Base-by-base conservation (phyloP, 2,113 vertebrate species). In the Cyanocitta stelleri region DNA sequence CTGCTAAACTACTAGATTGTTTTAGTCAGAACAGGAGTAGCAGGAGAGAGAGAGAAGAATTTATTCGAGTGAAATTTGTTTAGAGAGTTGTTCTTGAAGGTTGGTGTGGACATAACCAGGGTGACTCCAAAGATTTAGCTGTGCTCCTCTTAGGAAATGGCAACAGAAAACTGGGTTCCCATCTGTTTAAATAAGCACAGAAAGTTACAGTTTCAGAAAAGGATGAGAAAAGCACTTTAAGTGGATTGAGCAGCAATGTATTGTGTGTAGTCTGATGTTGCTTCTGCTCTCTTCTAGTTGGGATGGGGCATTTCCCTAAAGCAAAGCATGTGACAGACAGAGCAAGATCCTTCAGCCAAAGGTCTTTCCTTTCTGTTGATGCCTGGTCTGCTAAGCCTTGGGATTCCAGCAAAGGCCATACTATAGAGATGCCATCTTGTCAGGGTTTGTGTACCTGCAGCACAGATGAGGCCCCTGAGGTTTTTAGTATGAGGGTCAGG, bases 21-120 rank as follows among this genome's bases (percentile, higher is more conserved):
- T 83, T 58, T 78, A 46, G 44, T 93, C 18, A 66, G 17, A 77
- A 33, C 6, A 11, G 35, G 67, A 80, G 6, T 62, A 46, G n/a
- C 7, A 22, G 82, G n/a, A 83, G 46, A 48, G 23, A 5, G 30
- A 35, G 13, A 59, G 19, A 73, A 39, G n/a, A 69, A 41, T 21
- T 39, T 8, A 7, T 44, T 58, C 12, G 18, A 77, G 24, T 44
- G 56, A 32, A 39, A 22, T 59, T 63, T 39, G 27, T 19, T 16
- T 75, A 3, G 33, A 66, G 51, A 51, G 27, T 30, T 82, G 18
- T 48, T 61, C 24, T 52, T 81, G 18, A 84, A 74, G 18, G 19
- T 44, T 87, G 66, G 22, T 0, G 1, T 75, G 20, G 35, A n/a
- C 3, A 1, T 26, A 11, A 8, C 0, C 1, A 6, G 2, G 9